Percentiles rank a stretch among this genome's conserved stretches.
Evolutionary conservation across 2,113 vertebrate species (phyloP).

Genomic region (Saguinus imperator): DNA sequence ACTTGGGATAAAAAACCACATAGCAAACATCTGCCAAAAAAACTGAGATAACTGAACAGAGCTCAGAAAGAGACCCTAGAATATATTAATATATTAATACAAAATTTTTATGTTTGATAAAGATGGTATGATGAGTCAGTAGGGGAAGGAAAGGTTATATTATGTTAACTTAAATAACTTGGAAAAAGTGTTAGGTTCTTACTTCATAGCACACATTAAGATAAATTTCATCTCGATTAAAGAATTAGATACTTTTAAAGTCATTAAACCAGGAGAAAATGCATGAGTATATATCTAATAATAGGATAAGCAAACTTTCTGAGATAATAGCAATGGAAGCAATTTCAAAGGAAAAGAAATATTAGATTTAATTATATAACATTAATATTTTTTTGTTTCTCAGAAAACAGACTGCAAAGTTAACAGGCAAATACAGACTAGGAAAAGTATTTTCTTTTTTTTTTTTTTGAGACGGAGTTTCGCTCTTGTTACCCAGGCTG

Average conservation of each 20-base stretch:
- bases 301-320: conserved; percentile 30
- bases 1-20: neutral
- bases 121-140: neutral
- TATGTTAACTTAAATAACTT: neutral
- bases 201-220: neutral
- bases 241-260: conserved; percentile 30
- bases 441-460: no score
- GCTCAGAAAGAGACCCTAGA: neutral
- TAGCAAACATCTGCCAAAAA: neutral
- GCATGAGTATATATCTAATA: conserved; percentile 13
- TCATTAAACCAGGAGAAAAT: conserved; percentile 37
- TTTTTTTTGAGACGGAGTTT: no score
- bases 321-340: neutral
- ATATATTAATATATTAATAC: neutral
- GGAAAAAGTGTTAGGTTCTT: neutral
- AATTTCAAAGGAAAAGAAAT: conserved; percentile 8
- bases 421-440: neutral
- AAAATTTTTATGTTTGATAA: neutral
- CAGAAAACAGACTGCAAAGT: conserved; percentile 4
- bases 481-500: no score
- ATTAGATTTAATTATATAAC: neutral
- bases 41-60: neutral
- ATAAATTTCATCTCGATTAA: conserved; percentile 25
- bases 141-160: neutral
- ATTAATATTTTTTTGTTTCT: neutral